phyloP scores from a whole-genome alignment of 2,113 vertebrate genomes.

The Accipiter virgatus region DNA sequence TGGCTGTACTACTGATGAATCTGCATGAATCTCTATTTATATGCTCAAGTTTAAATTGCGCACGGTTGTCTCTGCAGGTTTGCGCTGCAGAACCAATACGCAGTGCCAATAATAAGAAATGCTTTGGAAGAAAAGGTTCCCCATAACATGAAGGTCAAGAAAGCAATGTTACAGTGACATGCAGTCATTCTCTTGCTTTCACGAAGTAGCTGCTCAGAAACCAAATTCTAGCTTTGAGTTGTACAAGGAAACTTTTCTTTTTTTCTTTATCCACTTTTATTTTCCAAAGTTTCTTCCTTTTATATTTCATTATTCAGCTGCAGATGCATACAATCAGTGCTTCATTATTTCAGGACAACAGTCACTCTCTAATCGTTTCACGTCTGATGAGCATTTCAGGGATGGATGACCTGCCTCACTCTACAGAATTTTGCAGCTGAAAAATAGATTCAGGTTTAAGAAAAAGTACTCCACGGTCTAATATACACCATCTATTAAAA shows the following conservation, averaged over 20 bases:
- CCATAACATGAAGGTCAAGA: not conserved
- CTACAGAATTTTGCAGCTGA: not conserved
- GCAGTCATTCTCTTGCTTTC: not conserved
- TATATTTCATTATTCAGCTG: not conserved
- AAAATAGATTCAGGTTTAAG: not conserved
- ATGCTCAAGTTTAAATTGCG: not conserved
- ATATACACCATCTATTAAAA: not conserved
- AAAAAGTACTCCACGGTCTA: not conserved
- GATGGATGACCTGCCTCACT: constrained; percentile 38
- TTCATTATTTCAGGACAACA: constrained; percentile 46
- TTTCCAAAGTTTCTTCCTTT: not conserved
- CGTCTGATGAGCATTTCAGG: not conserved
- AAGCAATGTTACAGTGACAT: not conserved
- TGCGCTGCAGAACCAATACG: not conserved
- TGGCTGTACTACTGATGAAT: not conserved
- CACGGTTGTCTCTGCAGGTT: not conserved
- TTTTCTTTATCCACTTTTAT: not conserved
- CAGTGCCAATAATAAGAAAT: not conserved
- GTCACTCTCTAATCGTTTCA: constrained; percentile 44
- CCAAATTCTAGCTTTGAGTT: not conserved
- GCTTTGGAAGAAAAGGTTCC: not conserved
- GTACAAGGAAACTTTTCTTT: not conserved
- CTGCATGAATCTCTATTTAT: not conserved
- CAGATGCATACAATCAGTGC: not conserved
- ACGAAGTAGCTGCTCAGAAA: not conserved